Evolutionary conservation across 2,113 vertebrate genomes (phyloP), one percentile per base, ranked within the genome.

Genomic region (Hemicordylus capensis): DNA sequence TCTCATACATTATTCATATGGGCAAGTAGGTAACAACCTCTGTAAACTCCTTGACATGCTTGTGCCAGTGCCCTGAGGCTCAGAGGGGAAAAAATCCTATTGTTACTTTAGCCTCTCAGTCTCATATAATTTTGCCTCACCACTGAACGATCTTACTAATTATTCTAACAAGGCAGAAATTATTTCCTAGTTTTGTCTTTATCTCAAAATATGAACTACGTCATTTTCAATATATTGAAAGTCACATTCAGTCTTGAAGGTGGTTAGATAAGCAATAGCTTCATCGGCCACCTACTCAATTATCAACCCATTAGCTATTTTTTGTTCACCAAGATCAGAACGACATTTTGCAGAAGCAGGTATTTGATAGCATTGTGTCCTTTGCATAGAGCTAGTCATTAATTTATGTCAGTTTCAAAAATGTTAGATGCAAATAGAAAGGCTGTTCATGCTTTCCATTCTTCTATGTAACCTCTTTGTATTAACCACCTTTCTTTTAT

Each of bases 231-330:
- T 34, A 2, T 24, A 86, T 74, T 31, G 76, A 61, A 90, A 66
- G 39, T n/a, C 75, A 54, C 6, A 61, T 56, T 84, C 1, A 61
- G 34, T 87, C 37, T 39, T 48, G 6, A 24, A 82, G 31, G 76
- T n/a, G 66, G 59, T 19, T 28, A 8, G 75, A 81, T 64, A 81
- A 28, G 79, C 0, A 72, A 10, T 0, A 54, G 28, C 9, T 17
- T 73, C 83, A 80, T 74, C 74, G 2, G 28, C 42, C 66, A 42
- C 26, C 58, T 82, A 84, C 12, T 69, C 54, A 85, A 66, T 85
- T 74, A 84, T n/a, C 46, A 87, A 12, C 28, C 15, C 14, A 87
- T 88, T 88, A 54, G 2, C 28, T 83, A 85, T 64, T 20, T 73
- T 85, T 82, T 75, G 56, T 64, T 76, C 19, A 37, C 26, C 37